Percentiles rank a stretch among this genome's conserved stretches.
These are phyloP conservation scores for Indicator indicator DNA, from an alignment of 2,113 vertebrate genomes.

Conservation along the genomic window DNA sequence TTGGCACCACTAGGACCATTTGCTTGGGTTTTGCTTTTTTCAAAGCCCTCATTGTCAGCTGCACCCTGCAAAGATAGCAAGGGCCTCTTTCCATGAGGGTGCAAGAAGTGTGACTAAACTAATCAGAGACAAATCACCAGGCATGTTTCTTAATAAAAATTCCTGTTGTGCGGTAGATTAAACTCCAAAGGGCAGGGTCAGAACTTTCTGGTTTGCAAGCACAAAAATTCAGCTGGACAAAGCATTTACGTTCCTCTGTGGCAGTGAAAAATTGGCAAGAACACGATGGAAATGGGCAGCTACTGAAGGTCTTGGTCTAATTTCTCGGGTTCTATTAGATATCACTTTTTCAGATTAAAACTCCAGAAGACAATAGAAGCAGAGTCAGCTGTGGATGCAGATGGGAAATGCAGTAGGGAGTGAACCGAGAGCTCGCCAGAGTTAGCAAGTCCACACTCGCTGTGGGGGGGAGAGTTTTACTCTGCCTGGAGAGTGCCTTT, in stretches of 20 bases:
- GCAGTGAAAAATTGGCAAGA: not conserved
- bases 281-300: not conserved
- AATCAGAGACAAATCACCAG: conserved; percentile 13
- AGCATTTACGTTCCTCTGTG: not conserved
- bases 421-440: conserved; percentile 49
- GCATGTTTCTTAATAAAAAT: not conserved
- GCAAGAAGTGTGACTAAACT: not conserved
- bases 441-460: conserved; percentile 69
- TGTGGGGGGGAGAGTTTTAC: conserved; percentile 58
- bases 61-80: not conserved
- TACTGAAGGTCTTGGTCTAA: not conserved
- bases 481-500: conserved; percentile 61
- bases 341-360: conserved; percentile 15
- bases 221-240: not conserved
- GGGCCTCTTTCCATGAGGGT: not conserved
- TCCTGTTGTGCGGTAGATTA: not conserved
- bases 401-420: conserved; percentile 39
- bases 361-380: not conserved
- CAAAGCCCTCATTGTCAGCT: not conserved
- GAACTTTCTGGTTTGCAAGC: conserved; percentile 11
- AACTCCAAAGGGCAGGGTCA: not conserved
- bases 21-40: not conserved
- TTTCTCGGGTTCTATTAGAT: conserved; percentile 13
- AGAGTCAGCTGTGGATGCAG: conserved; percentile 24
- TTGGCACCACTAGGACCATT: not conserved